Base-by-base conservation (phyloP, 2,797 vertebrate species). In the Neopelma chrysocephalum region DNA sequence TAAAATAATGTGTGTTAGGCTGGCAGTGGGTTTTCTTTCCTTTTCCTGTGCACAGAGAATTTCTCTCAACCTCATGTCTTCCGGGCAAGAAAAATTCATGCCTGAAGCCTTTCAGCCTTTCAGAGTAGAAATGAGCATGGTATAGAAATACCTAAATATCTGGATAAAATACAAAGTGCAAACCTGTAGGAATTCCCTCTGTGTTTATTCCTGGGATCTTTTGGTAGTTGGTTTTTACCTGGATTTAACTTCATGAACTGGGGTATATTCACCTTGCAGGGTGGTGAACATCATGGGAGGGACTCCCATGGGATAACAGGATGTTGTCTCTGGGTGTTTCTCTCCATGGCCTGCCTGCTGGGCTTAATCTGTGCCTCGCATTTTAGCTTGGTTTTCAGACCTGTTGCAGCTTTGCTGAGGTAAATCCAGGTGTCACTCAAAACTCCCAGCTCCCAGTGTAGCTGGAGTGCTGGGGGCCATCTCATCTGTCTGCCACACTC, bases 181-280 rank as follows among this genome's bases (percentile, higher is more conserved):
- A 60, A 38, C 5, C 12, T n/a, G 20, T 32, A 51, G 42, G 7
- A 42, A 32, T 82, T 26, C 15, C 32, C 4, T 29, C 34, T 38
- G 4, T 38, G 10, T 22, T 75, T 79, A 22, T 34, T 69, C 23
- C 43, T 69, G n/a, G 32, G 20, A 26, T 51, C 56, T 70, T 53
- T 45, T 2, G 4, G 29, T 26, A 34, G n/a, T 21, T 77, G 64
- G 3, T 3, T 93, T 77, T 92, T 9, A 40, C 23, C 8, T 1
- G 3, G 53, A 17, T 79, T 71, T 42, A 65, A 14, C 32, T 38
- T 34, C 62, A 29, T 58, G 51, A 53, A 7, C 6, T 4, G 12
- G 48, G 20, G 1, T 22, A 6, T 0, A 1, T 3, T 79, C 10
- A 36, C 29, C 23, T 48, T 58, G 12, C 2, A 2, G 34, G 15